Base-by-base conservation (phyloP, 2,113 vertebrate species). In the Gavialis gangeticus region DNA sequence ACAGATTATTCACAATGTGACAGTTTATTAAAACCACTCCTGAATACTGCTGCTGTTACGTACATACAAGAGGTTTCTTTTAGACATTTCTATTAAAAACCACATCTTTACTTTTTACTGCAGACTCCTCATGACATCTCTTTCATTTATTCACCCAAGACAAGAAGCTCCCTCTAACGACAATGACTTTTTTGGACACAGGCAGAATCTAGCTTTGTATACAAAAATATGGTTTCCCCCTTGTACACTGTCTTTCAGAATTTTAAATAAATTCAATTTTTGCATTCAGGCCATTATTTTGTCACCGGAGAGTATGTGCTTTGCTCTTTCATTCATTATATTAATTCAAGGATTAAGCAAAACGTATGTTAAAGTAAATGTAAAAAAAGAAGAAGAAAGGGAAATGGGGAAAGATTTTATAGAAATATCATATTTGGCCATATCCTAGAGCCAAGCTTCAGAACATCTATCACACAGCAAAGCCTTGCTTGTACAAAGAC, bases 1-100 rank as follows among this genome's bases (percentile, higher is more conserved):
- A 5, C 24, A 13, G 25, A 27, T 34, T 27, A 2, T 59, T 9
- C 22, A 2, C 28, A 5, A 15, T n/a, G 17, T 46, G 34, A 19
- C 46, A 15, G 56, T 55, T 6, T 28, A 3, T 30, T 37, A 15
- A 16, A 0, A 55, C 64, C 19, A 14, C 6, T 71, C 25, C 15
- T 30, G 22, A 59, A 57, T 3, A 67, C 46, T 46, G 46, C 66
- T 28, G 30, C 24, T 34, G 16, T 21, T 27, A 71, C 19, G 12
- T 17, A 21, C 12, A 6, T 25, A 4, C 0, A 10, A 6, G 63
- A 9, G 21, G 22, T 3, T 22, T 16, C 5, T 1, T 37, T 30
- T 4, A 2, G 9, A 1, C 4, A 64, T 69, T 25, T 2, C 1
- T 8, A 6, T 4, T 4, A 7, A 66, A 18, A 4, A 30, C 9